Base-by-base conservation (phyloP, 1,140 invertebrate genomes). In the Bombus sibiricus region DNA sequence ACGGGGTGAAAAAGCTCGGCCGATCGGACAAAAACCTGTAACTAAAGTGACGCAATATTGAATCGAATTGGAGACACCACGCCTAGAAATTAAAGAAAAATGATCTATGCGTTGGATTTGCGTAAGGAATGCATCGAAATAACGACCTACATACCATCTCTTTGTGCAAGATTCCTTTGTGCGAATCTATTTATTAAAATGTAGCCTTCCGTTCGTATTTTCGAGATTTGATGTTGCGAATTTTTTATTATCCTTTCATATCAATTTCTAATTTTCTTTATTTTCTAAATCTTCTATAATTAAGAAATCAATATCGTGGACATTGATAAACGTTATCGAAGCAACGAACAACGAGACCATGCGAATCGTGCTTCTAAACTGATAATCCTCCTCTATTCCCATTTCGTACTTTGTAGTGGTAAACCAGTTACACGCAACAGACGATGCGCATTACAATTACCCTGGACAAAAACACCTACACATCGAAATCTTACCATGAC, bases 391-490 rank as follows among this genome's bases (percentile, higher is more conserved):
- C 86, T 85, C 73, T 81, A 74, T 79, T 62, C 83, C 76, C 32
- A 81, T 75, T 86, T 62, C 76, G 41, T 74, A 86, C 88, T 91
- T 92, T 92, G 92, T 90, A 90, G 92, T 86, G n/a, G 53, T 66
- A 66, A 68, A 89, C 74, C 68, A 22, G 25, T 28, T 78, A 64
- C 22, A 81, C 32, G n/a, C 8, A 6, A 4, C 10, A 22, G 28
- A 25, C 59, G 34, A 37, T 22, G 3, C 43, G 72, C 66, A 18
- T 77, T 41, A 75, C 47, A 22, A 53, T 66, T 71, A 75, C 34
- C 5, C 1, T 15, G 6, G 39, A 32, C 69, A 41, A 73, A 83
- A 86, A 83, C n/a, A 41, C 18, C 34, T 53, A 53, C 68, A 37
- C 68, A 71, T 32, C 43, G 32, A 43, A 3, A 28, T n/a, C 62